A percentile compares a stretch with the other conserved stretches of the same genome.
These are phyloP conservation scores for Lagenorhynchus albirostris DNA, from an alignment of 2,113 vertebrate genomes.

Conservation along the genomic window DNA sequence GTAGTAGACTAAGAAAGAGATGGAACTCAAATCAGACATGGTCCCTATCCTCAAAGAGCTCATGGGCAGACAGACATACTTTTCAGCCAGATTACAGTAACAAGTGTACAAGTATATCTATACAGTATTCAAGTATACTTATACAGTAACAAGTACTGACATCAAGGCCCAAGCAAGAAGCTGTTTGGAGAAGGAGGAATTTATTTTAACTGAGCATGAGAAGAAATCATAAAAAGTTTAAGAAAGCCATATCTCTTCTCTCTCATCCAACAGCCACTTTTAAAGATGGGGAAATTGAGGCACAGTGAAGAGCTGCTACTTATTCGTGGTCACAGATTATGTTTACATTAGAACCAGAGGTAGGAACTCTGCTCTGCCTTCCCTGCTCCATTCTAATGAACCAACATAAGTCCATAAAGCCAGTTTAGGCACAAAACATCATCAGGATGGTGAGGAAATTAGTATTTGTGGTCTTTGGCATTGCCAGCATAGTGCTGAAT, in stretches of 20 bases:
- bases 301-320: background rate
- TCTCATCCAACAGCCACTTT: background rate
- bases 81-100: background rate
- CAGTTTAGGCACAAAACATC: background rate
- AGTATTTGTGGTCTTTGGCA: background rate
- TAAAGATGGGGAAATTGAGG: background rate
- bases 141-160: background rate
- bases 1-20: background rate
- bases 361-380: background rate
- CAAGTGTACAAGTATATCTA: background rate
- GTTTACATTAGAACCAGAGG: background rate
- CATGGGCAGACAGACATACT: background rate
- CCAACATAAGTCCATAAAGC: background rate
- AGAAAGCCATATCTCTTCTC: background rate
- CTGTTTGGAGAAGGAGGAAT: background rate
- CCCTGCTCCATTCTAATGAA: background rate
- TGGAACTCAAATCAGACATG: background rate
- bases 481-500: background rate
- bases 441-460: background rate
- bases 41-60: background rate
- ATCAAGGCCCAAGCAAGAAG: background rate
- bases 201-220: conserved; percentile 10
- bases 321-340: background rate
- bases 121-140: background rate
- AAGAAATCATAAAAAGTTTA: background rate